These are phyloP conservation scores for Littorina saxatilis DNA, from an alignment of 1,140 invertebrate genomes.

Conservation along the genomic window DNA sequence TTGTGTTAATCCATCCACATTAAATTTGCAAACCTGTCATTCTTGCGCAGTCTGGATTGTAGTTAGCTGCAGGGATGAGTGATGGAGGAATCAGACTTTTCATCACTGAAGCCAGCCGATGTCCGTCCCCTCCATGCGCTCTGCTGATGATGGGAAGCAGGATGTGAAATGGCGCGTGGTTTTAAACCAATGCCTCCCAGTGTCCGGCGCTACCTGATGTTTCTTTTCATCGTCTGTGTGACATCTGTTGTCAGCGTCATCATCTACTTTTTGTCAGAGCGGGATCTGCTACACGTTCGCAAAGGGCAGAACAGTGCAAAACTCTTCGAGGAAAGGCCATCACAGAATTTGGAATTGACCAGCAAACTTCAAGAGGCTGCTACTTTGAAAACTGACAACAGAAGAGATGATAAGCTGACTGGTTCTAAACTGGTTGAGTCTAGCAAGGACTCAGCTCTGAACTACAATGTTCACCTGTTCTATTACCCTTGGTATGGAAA, in stretches of 20 bases:
- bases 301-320: neutral
- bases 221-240: neutral
- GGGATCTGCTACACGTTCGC: neutral
- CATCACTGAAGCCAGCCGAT: too few relatives aligned
- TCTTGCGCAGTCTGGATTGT: too few relatives aligned
- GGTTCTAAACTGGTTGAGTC: too few relatives aligned
- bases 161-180: neutral
- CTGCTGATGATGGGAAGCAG: too few relatives aligned
- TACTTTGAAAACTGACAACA: neutral
- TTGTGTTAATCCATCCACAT: too few relatives aligned
- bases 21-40: too few relatives aligned
- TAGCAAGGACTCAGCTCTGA: slow-evolving; percentile 21
- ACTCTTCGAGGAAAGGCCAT: neutral
- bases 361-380: neutral
- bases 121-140: too few relatives aligned
- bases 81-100: too few relatives aligned
- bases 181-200: neutral
- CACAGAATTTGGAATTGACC: neutral
- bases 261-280: slow-evolving; percentile 3
- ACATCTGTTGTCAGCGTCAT: neutral
- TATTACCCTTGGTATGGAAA: slow-evolving; percentile 79
- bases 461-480: slow-evolving; percentile 76
- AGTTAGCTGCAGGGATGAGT: too few relatives aligned
- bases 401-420: too few relatives aligned
- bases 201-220: neutral